A percentile compares a stretch with the other conserved stretches of the same genome.
Evolutionary conservation across 2,888 invertebrate species (phyloP).

Genomic region (Harpalus rufipes): DNA sequence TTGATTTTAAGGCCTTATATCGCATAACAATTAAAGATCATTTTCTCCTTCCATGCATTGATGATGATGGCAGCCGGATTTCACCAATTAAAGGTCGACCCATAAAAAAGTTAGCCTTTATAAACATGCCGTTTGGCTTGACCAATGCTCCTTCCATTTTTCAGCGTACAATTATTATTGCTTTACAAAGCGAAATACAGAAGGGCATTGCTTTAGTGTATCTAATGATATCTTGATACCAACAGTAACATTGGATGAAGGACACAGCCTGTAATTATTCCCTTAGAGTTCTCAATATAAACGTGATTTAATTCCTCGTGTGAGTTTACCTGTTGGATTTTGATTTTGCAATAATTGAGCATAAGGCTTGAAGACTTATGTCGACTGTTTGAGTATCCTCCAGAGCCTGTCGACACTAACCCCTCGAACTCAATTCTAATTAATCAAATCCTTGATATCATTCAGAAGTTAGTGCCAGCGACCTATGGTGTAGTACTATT

Average conservation of each 20-base stretch:
- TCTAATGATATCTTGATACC: not conserved
- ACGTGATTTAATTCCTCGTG: too few species aligned
- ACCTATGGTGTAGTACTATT: too few species aligned
- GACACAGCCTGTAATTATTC: not conserved
- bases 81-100: slow-evolving; percentile 7
- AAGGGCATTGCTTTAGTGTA: slow-evolving; percentile 17
- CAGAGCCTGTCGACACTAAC: too few species aligned
- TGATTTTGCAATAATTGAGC: too few species aligned
- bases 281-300: too few species aligned
- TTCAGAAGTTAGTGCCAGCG: too few species aligned
- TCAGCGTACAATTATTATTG: not conserved
- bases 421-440: too few species aligned
- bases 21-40: not conserved
- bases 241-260: not conserved
- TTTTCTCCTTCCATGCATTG: not conserved
- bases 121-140: not conserved
- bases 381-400: too few species aligned
- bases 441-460: too few species aligned
- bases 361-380: too few species aligned
- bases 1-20: not conserved
- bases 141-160: not conserved
- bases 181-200: slow-evolving; percentile 20
- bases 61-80: slow-evolving; percentile 20
- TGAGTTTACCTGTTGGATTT: too few species aligned
- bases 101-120: slow-evolving; percentile 10